Evolutionary conservation across 2,888 invertebrate genomes (phyloP).

Genomic region (Oasisia sp.): DNA sequence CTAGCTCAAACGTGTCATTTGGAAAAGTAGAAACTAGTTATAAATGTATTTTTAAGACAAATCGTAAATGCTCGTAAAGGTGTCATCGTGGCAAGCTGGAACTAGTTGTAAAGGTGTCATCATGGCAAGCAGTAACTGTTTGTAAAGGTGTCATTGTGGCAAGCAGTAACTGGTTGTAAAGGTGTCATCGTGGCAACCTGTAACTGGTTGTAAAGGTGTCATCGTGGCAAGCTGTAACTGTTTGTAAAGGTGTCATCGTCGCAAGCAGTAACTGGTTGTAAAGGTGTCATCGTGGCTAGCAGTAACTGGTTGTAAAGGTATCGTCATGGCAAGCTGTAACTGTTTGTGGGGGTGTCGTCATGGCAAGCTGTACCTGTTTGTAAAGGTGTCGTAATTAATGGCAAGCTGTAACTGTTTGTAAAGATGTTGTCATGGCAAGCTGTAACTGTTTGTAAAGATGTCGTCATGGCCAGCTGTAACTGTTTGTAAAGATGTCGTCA

Average conservation of each 20-base stretch:
- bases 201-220: not conserved
- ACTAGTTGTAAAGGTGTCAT: not conserved
- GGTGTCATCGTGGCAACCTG: not conserved
- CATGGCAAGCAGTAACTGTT: not conserved
- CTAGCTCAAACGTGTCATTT: not conserved
- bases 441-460: not conserved
- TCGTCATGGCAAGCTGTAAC: not conserved
- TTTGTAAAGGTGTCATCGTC: not conserved
- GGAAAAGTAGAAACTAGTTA: not conserved
- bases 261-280: not conserved
- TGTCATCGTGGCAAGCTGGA: not conserved
- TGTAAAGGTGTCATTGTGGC: no score
- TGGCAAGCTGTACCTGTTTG: not conserved
- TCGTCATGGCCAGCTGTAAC: not conserved
- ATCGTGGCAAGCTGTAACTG: not conserved
- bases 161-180: not conserved
- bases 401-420: not conserved
- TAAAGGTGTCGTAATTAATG: not conserved
- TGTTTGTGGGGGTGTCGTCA: not conserved
- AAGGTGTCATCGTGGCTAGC: not conserved
- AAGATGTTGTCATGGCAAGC: not conserved
- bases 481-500: not conserved
- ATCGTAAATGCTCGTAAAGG: not conserved
- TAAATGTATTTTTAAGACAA: not conserved
- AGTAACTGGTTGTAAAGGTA: not conserved